Evolutionary conservation across 1,140 invertebrate species (phyloP).

Genomic region (Lysiphlebus fabarum): DNA sequence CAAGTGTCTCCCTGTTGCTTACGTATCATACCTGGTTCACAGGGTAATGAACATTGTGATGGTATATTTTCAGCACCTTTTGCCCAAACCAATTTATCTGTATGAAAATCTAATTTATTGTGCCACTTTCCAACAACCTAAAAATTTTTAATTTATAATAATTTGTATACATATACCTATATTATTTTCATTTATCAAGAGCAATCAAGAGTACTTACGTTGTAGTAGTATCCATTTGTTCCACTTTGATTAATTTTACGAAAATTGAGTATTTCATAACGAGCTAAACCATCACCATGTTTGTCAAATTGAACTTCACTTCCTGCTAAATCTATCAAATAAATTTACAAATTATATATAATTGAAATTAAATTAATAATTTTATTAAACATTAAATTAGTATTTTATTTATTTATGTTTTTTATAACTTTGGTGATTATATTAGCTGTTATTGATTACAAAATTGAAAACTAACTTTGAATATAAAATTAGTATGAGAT

Average conservation of each 20-base stretch:
- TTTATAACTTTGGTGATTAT: too few relatives aligned
- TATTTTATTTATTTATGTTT: too few relatives aligned
- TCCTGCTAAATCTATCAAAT: slow-evolving; percentile 60
- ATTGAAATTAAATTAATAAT: background rate
- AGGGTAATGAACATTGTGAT: slow-evolving; percentile 67
- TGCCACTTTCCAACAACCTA: slow-evolving; percentile 67
- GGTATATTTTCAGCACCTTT: slow-evolving; percentile 57
- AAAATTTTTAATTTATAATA: slow-evolving; percentile 20
- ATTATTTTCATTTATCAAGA: too few relatives aligned
- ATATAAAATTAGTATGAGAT: too few relatives aligned
- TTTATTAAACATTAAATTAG: too few relatives aligned
- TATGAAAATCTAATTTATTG: slow-evolving; percentile 59
- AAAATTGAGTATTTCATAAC: slow-evolving; percentile 65
- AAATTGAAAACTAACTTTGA: too few relatives aligned
- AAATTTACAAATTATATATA: slow-evolving; percentile 12
- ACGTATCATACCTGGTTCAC: slow-evolving; percentile 68
- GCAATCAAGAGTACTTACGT: slow-evolving; percentile 54
- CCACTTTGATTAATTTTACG: slow-evolving; percentile 55
- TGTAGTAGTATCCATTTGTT: slow-evolving; percentile 60
- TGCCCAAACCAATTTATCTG: slow-evolving; percentile 60
- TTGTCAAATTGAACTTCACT: slow-evolving; percentile 66
- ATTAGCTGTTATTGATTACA: too few relatives aligned
- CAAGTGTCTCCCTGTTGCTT: slow-evolving; percentile 72
- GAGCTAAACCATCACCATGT: slow-evolving; percentile 66
- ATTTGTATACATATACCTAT: too few relatives aligned